Evolutionary conservation across 2,113 vertebrate species (phyloP).

Genomic region (Himantopus leucocephalus): DNA sequence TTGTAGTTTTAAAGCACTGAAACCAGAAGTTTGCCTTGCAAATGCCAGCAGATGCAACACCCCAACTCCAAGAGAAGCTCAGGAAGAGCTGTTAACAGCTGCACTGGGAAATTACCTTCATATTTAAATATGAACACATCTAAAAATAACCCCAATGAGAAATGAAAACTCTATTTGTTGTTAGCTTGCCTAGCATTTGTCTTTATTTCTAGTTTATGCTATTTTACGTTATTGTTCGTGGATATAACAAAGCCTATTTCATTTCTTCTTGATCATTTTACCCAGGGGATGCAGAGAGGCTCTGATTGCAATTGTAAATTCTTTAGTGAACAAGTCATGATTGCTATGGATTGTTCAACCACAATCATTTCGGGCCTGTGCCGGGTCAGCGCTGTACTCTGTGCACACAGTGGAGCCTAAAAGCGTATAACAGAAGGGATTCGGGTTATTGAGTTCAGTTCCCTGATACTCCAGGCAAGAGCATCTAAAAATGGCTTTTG

Average conservation of each 20-base stretch:
- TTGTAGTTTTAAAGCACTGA: background rate
- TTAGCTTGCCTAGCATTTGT: conserved; percentile 25
- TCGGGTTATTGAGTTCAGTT: conserved; percentile 24
- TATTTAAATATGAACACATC: conserved; percentile 37
- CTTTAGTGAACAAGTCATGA: background rate
- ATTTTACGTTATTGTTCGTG: background rate
- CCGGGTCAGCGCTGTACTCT: background rate
- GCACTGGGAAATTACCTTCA: conserved; percentile 43
- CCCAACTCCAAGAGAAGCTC: conserved; percentile 18
- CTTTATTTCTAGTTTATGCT: conserved; percentile 51
- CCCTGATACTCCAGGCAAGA: background rate
- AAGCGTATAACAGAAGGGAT: background rate
- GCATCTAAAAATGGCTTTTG: background rate
- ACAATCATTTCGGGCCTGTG: background rate
- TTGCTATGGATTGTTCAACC: conserved; percentile 31
- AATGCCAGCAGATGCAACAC: conserved; percentile 16
- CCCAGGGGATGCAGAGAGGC: background rate
- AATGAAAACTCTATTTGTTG: conserved; percentile 19
- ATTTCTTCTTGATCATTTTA: conserved; percentile 35
- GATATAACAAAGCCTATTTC: conserved; percentile 27
- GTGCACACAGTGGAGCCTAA: background rate
- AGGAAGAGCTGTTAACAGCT: conserved; percentile 50
- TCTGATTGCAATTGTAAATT: conserved; percentile 43
- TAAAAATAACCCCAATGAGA: conserved; percentile 21
- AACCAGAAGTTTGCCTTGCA: conserved; percentile 40